Conservation (phyloP, 2,888 invertebrate species). For the Phalangium opilio region DNA sequence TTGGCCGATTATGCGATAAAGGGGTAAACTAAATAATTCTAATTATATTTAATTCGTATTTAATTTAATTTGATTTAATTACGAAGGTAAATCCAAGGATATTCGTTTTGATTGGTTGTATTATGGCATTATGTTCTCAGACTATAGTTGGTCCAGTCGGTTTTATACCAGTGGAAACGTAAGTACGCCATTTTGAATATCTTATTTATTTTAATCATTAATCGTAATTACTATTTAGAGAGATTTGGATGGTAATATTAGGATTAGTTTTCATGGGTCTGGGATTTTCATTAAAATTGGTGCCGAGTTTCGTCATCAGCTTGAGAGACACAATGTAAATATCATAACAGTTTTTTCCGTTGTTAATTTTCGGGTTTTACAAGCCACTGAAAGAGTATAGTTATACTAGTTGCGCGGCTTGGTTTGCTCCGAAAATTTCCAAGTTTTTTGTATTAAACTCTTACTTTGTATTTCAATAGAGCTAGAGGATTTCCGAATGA, state of each 20-base stretch:
- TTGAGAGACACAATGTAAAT: slow-evolving; percentile 63
- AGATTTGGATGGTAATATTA: slow-evolving; percentile 48
- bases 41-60: no score
- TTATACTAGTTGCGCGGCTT: no score
- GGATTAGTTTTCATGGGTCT: slow-evolving; percentile 57
- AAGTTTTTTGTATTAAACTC: no score
- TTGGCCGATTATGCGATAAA: slow-evolving; percentile 66
- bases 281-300: slow-evolving; percentile 72
- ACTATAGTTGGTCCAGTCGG: slow-evolving; percentile 58
- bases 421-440: no score
- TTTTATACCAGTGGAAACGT: slow-evolving; percentile 49
- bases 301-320: slow-evolving; percentile 72
- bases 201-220: no score
- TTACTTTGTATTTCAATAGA: slow-evolving; percentile 27
- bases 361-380: background rate
- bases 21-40: slow-evolving; percentile 22
- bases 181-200: slow-evolving; percentile 24
- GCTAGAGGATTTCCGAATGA: slow-evolving; percentile 51
- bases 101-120: no score
- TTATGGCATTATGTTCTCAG: no score
- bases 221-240: slow-evolving; percentile 31
- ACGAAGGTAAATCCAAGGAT: no score
- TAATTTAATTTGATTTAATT: no score
- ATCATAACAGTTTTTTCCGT: slow-evolving; percentile 1
- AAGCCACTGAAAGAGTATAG: no score